Percentiles rank a stretch among this genome's conserved stretches.
Conservation (phyloP, 2,888 invertebrate species). For the Synanthedon vespiformis region DNA sequence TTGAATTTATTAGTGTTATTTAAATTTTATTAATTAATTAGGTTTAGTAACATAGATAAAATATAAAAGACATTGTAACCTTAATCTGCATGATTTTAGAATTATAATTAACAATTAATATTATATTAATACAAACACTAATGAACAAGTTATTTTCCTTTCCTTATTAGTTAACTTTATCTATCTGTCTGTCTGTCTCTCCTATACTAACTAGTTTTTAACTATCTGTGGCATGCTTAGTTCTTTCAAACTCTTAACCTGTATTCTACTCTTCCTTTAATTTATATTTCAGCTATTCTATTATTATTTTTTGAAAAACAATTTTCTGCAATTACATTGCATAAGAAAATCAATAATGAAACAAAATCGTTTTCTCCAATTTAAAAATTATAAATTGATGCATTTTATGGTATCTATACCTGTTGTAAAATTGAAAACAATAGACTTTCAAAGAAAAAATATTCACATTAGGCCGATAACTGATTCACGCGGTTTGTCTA, state of each 20-base stretch:
- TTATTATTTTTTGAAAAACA: no score
- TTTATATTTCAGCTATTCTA: not conserved
- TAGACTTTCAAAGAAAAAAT: no score
- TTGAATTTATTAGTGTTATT: not conserved
- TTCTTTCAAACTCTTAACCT: not conserved
- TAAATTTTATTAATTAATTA: not conserved
- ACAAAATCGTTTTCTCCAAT: no score
- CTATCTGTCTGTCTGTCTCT: not conserved
- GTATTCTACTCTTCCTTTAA: not conserved
- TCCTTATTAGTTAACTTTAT: not conserved
- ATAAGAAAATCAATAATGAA: no score
- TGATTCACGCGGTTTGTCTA: constrained; percentile 28
- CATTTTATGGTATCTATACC: no score
- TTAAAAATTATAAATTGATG: no score
- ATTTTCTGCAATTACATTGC: no score
- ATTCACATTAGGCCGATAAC: no score
- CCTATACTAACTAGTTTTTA: not conserved
- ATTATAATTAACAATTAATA: not conserved
- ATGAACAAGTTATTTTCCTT: not conserved
- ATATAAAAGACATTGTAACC: not conserved
- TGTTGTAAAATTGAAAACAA: no score
- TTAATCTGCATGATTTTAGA: not conserved
- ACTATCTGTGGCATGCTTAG: not conserved
- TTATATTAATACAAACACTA: not conserved
- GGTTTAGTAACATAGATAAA: not conserved